Percentiles rank a stretch among this genome's conserved stretches.
Conservation (phyloP, 2,797 vertebrate genomes). For the Toxotes lorentzi region DNA sequence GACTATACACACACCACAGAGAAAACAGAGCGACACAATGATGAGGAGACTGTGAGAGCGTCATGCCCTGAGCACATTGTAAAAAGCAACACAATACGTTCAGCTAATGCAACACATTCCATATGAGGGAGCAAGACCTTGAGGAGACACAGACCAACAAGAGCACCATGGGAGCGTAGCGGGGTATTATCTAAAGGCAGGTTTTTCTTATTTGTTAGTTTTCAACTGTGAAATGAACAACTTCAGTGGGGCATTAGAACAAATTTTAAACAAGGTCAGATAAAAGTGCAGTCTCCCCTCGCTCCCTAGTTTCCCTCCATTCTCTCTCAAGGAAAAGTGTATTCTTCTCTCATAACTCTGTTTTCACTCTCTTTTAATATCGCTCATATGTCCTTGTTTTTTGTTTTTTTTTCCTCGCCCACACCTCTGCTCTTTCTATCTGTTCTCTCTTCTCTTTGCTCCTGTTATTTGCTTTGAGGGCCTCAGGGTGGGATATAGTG, state of each 20-base stretch:
- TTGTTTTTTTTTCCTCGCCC: slow-evolving; percentile 36
- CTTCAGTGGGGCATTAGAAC: slow-evolving; percentile 50
- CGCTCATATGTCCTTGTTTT: slow-evolving; percentile 54
- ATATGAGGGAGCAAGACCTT: slow-evolving; percentile 54
- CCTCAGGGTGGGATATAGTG: slow-evolving; percentile 71
- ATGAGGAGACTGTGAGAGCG: background rate
- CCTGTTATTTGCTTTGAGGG: slow-evolving; percentile 71
- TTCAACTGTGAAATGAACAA: slow-evolving; percentile 67
- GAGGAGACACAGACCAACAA: slow-evolving; percentile 45
- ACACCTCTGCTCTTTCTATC: slow-evolving; percentile 40
- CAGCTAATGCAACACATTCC: slow-evolving; percentile 43
- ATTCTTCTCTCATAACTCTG: slow-evolving; percentile 55
- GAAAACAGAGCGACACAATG: slow-evolving; percentile 1
- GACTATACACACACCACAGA: slow-evolving; percentile 7
- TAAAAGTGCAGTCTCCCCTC: slow-evolving; percentile 38
- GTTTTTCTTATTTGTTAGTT: slow-evolving; percentile 69
- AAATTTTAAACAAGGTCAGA: slow-evolving; percentile 68
- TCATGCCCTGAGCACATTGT: slow-evolving; percentile 22
- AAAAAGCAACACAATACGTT: slow-evolving; percentile 28
- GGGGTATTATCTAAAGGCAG: slow-evolving; percentile 41
- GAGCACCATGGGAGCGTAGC: slow-evolving; percentile 18
- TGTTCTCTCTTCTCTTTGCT: slow-evolving; percentile 53
- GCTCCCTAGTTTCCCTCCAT: slow-evolving; percentile 18
- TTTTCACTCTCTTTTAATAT: slow-evolving; percentile 54
- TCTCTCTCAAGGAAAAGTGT: slow-evolving; percentile 54